phyloP scores from a whole-genome alignment of 2,888 invertebrate species.

The Synergus umbraculus region DNA sequence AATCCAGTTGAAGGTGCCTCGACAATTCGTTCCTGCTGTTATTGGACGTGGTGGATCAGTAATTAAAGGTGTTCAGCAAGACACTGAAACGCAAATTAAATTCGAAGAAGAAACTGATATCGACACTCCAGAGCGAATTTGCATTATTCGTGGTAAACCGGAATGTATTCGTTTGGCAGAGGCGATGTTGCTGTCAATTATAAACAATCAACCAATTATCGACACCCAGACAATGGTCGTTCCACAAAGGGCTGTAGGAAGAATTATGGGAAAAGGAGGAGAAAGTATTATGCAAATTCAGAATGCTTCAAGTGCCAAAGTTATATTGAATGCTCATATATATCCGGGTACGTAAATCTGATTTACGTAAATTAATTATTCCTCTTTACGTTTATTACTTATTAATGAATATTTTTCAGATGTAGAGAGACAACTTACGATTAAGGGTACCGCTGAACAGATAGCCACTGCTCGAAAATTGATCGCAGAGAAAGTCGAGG shows the following conservation, averaged over 20 bases:
- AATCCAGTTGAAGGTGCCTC: conserved; percentile 82
- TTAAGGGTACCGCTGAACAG: conserved; percentile 86
- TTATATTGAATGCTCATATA: conserved; percentile 79
- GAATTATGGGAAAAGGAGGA: conserved; percentile 88
- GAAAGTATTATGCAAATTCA: conserved; percentile 86
- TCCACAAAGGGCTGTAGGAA: conserved; percentile 83
- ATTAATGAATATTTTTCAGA: conserved; percentile 61
- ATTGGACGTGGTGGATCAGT: conserved; percentile 88
- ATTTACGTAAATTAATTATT: conserved; percentile 34
- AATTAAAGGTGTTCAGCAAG: conserved; percentile 86
- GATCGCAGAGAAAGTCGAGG: conserved; percentile 84
- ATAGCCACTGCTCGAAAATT: conserved; percentile 85
- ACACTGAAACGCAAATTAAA: conserved; percentile 83
- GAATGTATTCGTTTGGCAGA: conserved; percentile 86
- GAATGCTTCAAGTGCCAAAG: conserved; percentile 85
- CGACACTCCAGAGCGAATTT: conserved; percentile 81
- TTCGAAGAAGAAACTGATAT: conserved; percentile 78
- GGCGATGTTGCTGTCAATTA: conserved; percentile 83
- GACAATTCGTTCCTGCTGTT: conserved; percentile 82
- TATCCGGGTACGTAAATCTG: conserved; percentile 56
- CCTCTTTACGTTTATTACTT: neutral
- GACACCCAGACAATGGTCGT: conserved; percentile 84
- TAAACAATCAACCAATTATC: conserved; percentile 84
- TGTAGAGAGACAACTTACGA: conserved; percentile 70
- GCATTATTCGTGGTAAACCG: conserved; percentile 84